Evolutionary conservation across 1,140 invertebrate species (phyloP), one percentile per base, ranked within the genome.

Genomic region (Spodoptera litura): DNA sequence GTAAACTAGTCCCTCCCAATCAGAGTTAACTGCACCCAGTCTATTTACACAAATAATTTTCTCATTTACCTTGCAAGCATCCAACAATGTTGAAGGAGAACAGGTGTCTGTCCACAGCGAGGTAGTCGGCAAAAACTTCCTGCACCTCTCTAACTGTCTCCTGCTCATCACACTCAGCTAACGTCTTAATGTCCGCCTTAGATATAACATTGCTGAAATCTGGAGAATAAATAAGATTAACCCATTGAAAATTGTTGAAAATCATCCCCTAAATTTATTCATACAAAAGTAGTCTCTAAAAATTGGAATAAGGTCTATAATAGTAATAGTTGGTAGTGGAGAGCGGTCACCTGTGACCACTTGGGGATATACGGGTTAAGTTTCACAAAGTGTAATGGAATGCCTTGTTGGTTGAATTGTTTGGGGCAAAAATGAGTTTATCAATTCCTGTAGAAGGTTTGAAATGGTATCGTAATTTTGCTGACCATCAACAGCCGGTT

Each of bases 171-270:
- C 97, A 98, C 95, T 99, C 99, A 0, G 99, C 99, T 78, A 99
- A 90, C 15, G 97, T 96, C 95, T 99, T 99, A 11, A 99, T 97
- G 93, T 99, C 99, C 38, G 98, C 97, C 95, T 99, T 99, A 68
- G 98, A 97, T 85, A 99, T 98, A 15, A 99, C 98, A 92, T 99
- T 99, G 89, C 98, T 99, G 93, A 99, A 99, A 96, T 99, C 98
- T 98, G 82, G 55, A 94, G 82, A 73, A 53, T 73, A 78, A 25
- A 55, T 75, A 72, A 76, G 58, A 44, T 38, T 68, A 56, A 51
- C 58, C 53, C 51, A 56, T 56, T 49, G 20, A 20, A 20, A 20
- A 20, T 20, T 20, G 20, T 20, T 20, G 20, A 20, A 20, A 20
- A 20, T 20, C 20, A 20, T 20, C 20, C 20, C 20, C 20, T 20